These are phyloP conservation scores for Lypha dubia DNA, from an alignment of 2,888 invertebrate species.

Conservation along the genomic window DNA sequence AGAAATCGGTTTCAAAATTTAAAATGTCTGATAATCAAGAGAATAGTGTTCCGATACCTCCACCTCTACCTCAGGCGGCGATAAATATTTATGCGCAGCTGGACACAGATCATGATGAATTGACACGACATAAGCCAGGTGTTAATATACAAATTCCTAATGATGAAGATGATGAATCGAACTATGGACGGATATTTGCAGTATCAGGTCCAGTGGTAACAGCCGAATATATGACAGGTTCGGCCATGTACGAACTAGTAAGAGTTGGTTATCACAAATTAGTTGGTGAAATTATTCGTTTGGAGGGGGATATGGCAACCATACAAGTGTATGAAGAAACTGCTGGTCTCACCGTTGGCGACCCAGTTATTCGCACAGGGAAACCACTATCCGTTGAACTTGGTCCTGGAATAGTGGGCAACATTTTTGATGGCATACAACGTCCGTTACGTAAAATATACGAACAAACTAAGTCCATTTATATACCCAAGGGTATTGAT, in stretches of 20 bases:
- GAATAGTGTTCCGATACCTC: background rate
- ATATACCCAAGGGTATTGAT: conserved; percentile 99
- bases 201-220: conserved; percentile 99
- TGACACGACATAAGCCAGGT: background rate
- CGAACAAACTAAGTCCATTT: conserved; percentile 96
- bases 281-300: conserved; percentile 99
- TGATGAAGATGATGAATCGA: conserved; percentile 30
- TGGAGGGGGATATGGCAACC: conserved; percentile 99
- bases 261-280: conserved; percentile 98
- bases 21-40: conserved; percentile 35
- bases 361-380: conserved; percentile 98
- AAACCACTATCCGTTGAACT: conserved; percentile 99
- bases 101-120: background rate
- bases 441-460: conserved; percentile 97
- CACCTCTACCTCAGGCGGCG: background rate
- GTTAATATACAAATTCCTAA: background rate
- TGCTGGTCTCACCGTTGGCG: conserved; percentile 99
- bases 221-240: conserved; percentile 99
- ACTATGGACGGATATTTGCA: conserved; percentile 92
- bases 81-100: background rate
- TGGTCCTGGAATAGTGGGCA: conserved; percentile 99
- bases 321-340: conserved; percentile 99
- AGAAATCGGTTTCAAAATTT: background rate
- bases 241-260: conserved; percentile 99
- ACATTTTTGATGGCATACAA: conserved; percentile 99